Conservation (phyloP, 2,113 vertebrate genomes). For the Pleuronectes platessa region DNA sequence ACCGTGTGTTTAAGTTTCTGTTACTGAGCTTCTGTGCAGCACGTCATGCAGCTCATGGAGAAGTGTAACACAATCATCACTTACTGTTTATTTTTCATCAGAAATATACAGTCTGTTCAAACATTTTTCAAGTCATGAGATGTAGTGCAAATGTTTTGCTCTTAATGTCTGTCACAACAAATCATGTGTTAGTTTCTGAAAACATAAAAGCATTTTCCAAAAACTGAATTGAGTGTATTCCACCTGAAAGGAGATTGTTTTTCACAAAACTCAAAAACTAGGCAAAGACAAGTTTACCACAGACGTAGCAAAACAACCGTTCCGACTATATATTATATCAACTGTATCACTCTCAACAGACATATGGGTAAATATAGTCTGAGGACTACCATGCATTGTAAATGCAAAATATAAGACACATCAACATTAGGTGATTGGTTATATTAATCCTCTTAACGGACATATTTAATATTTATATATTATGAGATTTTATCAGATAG, state of each 20-base stretch:
- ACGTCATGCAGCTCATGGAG: neutral
- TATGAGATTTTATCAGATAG: no score
- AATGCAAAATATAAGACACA: neutral
- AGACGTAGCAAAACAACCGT: neutral
- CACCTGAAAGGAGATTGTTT: neutral
- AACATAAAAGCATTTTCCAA: conserved; percentile 1
- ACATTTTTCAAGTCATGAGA: conserved; percentile 3
- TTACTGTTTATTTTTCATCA: conserved; percentile 47
- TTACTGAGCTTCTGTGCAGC: neutral
- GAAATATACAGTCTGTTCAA: conserved; percentile 2
- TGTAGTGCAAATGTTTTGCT: neutral
- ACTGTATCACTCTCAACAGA: neutral
- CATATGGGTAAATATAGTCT: neutral
- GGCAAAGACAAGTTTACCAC: neutral
- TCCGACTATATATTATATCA: neutral
- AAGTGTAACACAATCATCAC: conserved; percentile 1
- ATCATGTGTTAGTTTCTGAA: neutral
- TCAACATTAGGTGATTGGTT: neutral
- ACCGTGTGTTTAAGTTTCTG: neutral
- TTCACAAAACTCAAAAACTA: neutral
- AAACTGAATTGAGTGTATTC: neutral
- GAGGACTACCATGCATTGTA: neutral
- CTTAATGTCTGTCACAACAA: neutral
- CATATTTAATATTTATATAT: no score
- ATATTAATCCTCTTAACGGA: neutral